phyloP scores from a whole-genome alignment of 1,140 invertebrate species.

The Procambarus clarkii region DNA sequence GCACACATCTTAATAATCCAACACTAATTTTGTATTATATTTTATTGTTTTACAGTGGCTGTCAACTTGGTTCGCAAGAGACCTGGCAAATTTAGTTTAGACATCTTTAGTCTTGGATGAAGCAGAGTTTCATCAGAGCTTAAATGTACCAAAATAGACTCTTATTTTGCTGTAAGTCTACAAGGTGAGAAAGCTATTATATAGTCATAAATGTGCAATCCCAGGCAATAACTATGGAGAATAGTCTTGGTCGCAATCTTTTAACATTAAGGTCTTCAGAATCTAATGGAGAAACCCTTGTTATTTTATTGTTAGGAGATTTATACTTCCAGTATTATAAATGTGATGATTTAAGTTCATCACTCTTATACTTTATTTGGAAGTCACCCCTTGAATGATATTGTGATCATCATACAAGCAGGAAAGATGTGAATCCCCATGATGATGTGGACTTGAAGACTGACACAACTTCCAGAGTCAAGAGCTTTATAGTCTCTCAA shows the following conservation, averaged over 20 bases:
- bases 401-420: neutral
- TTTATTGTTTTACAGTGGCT: conserved; percentile 51
- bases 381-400: neutral
- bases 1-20: neutral
- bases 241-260: neutral
- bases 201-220: conserved; percentile 23
- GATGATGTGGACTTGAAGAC: too few relatives aligned
- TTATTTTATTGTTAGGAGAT: conserved; percentile 9
- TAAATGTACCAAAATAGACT: neutral
- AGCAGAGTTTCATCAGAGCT: neutral
- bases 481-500: neutral
- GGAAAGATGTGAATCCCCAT: too few relatives aligned
- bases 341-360: neutral
- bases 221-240: neutral
- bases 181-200: neutral
- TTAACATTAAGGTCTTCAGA: neutral
- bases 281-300: neutral
- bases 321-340: neutral
- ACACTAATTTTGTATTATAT: neutral
- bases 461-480: too few relatives aligned
- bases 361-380: too few relatives aligned
- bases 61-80: conserved; percentile 64
- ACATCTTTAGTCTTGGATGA: conserved; percentile 62
- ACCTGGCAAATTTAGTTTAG: conserved; percentile 61
- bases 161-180: neutral